Conservation (phyloP, 2,888 invertebrate genomes). For the Ametastegia equiseti region DNA sequence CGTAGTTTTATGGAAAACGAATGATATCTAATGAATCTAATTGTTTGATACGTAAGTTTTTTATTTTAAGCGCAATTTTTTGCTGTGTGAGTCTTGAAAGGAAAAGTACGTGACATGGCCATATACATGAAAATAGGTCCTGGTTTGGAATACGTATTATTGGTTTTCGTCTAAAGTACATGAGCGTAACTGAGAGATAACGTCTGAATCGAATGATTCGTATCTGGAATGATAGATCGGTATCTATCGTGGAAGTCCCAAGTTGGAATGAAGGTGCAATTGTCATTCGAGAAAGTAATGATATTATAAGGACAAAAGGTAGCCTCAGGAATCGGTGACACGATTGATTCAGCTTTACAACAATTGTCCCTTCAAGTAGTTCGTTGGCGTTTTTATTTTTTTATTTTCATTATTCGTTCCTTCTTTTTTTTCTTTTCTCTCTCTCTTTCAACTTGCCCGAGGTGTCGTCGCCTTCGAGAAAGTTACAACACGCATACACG, state of each 20-base stretch:
- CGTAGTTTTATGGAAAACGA: too few species aligned
- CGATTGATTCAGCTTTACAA: background rate
- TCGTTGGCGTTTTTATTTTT: background rate
- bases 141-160: too few species aligned
- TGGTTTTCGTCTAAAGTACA: too few species aligned
- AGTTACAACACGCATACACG: constrained; percentile 8
- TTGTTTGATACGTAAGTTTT: too few species aligned
- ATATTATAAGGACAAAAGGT: background rate
- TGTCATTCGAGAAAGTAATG: background rate
- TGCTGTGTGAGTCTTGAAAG: too few species aligned
- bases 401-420: background rate
- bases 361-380: constrained; percentile 13
- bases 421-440: background rate
- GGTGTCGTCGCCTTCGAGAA: constrained; percentile 23
- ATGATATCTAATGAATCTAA: too few species aligned
- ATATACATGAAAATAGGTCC: too few species aligned
- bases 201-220: too few species aligned
- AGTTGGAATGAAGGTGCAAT: background rate
- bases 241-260: background rate
- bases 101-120: too few species aligned
- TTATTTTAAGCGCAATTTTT: too few species aligned
- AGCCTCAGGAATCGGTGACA: background rate
- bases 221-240: background rate
- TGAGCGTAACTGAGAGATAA: too few species aligned
- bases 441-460: constrained; percentile 3